These are phyloP conservation scores for Enteromius unitaeniatus DNA, from an alignment of 2,797 vertebrate species.

Conservation along the genomic window DNA sequence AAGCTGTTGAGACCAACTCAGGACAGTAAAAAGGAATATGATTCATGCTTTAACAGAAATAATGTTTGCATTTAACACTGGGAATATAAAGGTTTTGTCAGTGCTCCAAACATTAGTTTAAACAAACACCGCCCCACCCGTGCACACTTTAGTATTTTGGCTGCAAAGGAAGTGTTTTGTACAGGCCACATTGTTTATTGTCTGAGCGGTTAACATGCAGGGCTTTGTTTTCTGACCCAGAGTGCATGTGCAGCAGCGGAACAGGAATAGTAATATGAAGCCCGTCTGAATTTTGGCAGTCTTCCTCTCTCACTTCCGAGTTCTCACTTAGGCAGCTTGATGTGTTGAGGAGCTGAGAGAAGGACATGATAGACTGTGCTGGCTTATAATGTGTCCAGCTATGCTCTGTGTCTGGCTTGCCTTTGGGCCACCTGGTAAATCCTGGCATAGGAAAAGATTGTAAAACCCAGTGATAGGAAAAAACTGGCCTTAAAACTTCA, in stretches of 20 bases:
- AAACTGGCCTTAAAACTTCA: neutral
- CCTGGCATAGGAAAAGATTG: conserved; percentile 36
- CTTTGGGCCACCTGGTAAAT: conserved; percentile 58
- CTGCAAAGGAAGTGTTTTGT: neutral
- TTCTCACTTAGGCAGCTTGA: conserved; percentile 17
- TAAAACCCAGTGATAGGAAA: conserved; percentile 15
- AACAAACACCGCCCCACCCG: neutral
- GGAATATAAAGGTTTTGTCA: conserved; percentile 4
- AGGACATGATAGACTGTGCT: conserved; percentile 31
- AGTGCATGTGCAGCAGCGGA: neutral
- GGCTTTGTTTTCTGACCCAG: neutral
- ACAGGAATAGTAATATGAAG: conserved; percentile 51
- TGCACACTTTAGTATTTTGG: neutral
- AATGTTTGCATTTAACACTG: neutral
- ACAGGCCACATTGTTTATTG: neutral
- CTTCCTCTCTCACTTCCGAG: conserved; percentile 56
- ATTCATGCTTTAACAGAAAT: neutral
- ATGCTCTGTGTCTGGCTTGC: conserved; percentile 52
- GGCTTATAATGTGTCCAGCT: conserved; percentile 47
- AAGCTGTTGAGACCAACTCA: neutral
- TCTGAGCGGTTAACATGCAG: neutral
- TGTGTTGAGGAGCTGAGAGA: conserved; percentile 21
- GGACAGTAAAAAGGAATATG: neutral
- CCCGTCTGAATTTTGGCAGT: conserved; percentile 55
- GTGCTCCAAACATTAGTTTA: neutral